These are phyloP conservation scores for Neostethus bicornis DNA, from an alignment of 2,797 vertebrate genomes.

Conservation along the genomic window DNA sequence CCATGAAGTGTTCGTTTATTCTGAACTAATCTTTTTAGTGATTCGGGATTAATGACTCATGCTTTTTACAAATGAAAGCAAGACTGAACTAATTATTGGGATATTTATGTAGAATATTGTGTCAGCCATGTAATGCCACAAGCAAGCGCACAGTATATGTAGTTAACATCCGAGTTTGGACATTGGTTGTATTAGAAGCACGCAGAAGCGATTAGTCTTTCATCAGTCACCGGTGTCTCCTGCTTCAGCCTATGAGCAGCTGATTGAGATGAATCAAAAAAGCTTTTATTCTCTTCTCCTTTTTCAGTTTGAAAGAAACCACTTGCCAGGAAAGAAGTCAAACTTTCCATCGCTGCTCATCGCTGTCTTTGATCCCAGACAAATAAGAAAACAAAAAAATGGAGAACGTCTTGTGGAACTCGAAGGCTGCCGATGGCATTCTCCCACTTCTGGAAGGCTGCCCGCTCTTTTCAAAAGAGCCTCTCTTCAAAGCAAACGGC, in stretches of 20 bases:
- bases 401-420: constrained; percentile 46
- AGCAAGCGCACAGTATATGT: constrained; percentile 24
- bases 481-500: constrained; percentile 55
- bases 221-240: constrained; percentile 35
- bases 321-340: constrained; percentile 47
- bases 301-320: constrained; percentile 31
- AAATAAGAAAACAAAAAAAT: constrained; percentile 62
- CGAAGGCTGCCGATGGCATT: constrained; percentile 51
- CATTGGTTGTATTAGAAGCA: constrained; percentile 8
- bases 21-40: constrained; percentile 49
- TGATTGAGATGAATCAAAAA: constrained; percentile 50
- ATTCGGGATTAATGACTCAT: constrained; percentile 49
- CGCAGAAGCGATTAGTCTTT: constrained; percentile 38
- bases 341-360: constrained; percentile 50
- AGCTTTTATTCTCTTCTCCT: neutral
- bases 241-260: constrained; percentile 29
- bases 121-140: constrained; percentile 23
- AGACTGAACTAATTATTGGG: constrained; percentile 34
- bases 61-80: constrained; percentile 45
- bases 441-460: constrained; percentile 59
- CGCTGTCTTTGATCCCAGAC: constrained; percentile 53
- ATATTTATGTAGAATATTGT: constrained; percentile 46
- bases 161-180: constrained; percentile 22
- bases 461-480: constrained; percentile 55
- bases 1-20: constrained; percentile 46